A percentile compares a stretch with the other conserved stretches of the same genome.
Evolutionary conservation across 2,113 vertebrate species (phyloP).

Genomic region (Heteronetta atricapilla): DNA sequence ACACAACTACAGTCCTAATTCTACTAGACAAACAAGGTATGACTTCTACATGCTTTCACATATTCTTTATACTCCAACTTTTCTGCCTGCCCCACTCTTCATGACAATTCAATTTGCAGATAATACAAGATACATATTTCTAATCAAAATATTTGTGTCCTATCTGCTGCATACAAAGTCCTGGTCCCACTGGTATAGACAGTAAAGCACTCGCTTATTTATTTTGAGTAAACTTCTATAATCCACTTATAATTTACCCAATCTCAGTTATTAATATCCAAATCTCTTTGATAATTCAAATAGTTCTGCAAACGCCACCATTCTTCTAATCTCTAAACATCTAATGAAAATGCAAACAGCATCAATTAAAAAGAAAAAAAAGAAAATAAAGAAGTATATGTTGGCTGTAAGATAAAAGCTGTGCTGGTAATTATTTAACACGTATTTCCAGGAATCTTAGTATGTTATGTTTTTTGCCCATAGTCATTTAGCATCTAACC

Average conservation of each 20-base stretch:
- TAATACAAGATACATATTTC: not conserved
- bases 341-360: not conserved
- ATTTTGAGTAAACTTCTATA: not conserved
- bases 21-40: not conserved
- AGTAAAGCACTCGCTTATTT: not conserved
- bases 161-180: not conserved
- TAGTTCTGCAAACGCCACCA: not conserved
- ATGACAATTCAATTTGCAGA: not conserved
- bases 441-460: not conserved
- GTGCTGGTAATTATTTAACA: not conserved
- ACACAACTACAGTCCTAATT: not conserved
- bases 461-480: conserved; percentile 3
- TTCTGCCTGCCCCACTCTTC: not conserved
- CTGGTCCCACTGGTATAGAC: not conserved
- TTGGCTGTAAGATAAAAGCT: not conserved
- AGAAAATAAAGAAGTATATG: not conserved
- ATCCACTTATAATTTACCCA: not conserved
- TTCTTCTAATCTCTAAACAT: not conserved
- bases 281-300: not conserved
- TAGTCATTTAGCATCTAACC: conserved; percentile 10
- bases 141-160: not conserved
- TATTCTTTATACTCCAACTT: not conserved
- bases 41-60: not conserved
- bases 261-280: not conserved
- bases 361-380: not conserved